Base-by-base conservation (phyloP, 1,140 invertebrate genomes). In the Drosophila gunungcola region DNA sequence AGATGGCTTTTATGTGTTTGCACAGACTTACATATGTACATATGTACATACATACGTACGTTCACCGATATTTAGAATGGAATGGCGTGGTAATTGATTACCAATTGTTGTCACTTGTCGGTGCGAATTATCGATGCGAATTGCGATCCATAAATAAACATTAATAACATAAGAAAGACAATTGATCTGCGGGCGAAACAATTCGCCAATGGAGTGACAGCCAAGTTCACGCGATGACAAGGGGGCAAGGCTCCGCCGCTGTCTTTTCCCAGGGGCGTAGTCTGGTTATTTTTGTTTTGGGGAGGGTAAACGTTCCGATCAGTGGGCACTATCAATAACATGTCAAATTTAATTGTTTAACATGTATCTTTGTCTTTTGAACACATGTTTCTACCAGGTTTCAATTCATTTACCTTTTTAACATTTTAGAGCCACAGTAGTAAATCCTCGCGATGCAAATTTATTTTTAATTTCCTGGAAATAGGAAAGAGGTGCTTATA, bases 51-150 rank as follows among this genome's bases (percentile, higher is more conserved):
- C 38, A 2, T 32, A 32, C 25, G 4, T 65, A 10, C 27, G 61
- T 52, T 52, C 45, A 34, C 63, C 36, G 43, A 27, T 65, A 70
- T 36, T 34, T 67, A 56, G 51, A 69, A 69, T 60, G 61, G 34
- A 16, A 34, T 51, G 48, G 48, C 11, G n/a, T 10, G 61, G 61
- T 68, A 68, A 68, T 68, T 63, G 64, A 68, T 68, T 68, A 65
- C 49, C 61, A 68, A 72, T 72, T 70, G 67, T 70, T 70, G 67
- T 70, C 67, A 70, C 48, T 51, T 68, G 36, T 45, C 67, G 67
- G 36, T 57, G 36, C 67, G 67, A 70, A 70, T 69, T 70, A 68
- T 68, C 64, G 39, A 68, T 64, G 45, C 60, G 64, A 48, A 64
- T 65, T 69, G 43, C 60, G 63, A 65, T 72, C 64, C 64, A 65